Evolutionary conservation across 2,888 invertebrate species (phyloP).

Genomic region (Napeogenes sylphis): DNA sequence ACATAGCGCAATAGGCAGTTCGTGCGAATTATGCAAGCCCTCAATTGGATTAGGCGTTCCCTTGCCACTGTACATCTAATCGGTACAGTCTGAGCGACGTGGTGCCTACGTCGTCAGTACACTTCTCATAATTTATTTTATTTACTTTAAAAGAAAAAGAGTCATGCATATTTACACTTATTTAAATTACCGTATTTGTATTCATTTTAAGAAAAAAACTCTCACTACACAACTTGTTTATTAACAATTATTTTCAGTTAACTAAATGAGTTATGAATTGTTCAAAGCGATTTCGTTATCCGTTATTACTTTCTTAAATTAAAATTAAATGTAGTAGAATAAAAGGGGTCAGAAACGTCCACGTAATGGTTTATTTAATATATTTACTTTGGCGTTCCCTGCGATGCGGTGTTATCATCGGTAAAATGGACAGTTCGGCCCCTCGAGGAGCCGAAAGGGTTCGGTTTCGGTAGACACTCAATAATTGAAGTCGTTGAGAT

Average conservation of each 20-base stretch:
- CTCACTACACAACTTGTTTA: no score
- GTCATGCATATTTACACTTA: background rate
- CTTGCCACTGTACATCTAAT: conserved; percentile 52
- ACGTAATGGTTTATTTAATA: conserved; percentile 60
- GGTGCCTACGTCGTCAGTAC: conserved; percentile 20
- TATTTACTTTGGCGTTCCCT: conserved; percentile 44
- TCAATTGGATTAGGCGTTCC: conserved; percentile 61
- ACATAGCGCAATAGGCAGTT: conserved; percentile 37
- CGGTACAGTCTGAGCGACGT: conserved; percentile 31
- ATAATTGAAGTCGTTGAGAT: conserved; percentile 77
- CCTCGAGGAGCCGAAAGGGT: conserved; percentile 71
- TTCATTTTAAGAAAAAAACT: no score
- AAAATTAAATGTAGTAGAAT: conserved; percentile 45
- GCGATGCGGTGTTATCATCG: conserved; percentile 63
- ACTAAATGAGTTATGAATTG: conserved; percentile 11
- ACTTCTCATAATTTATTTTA: conserved; percentile 16
- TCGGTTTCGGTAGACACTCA: conserved; percentile 70
- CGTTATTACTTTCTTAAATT: conserved; percentile 36
- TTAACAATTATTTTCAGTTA: conserved; percentile 7
- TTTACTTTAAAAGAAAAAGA: conserved; percentile 11
- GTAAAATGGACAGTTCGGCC: conserved; percentile 69
- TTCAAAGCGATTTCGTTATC: conserved; percentile 23
- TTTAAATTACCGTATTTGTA: no score
- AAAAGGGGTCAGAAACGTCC: conserved; percentile 45
- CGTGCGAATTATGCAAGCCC: conserved; percentile 63